These are phyloP conservation scores for Enteromius trimaculatus DNA, from an alignment of 2,797 vertebrate genomes.

Conservation along the genomic window DNA sequence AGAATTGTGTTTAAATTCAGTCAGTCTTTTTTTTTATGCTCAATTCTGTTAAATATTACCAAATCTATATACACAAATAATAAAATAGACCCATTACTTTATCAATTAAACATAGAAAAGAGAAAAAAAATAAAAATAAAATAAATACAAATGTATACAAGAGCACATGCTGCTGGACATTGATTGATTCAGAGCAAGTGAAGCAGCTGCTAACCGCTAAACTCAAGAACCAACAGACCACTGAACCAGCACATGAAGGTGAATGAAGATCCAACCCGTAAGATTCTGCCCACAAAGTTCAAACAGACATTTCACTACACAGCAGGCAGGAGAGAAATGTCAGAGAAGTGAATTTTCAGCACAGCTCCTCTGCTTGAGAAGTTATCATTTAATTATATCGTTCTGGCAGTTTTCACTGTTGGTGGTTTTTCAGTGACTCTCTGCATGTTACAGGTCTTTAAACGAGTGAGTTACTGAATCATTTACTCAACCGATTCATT, in stretches of 20 bases:
- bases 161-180: background rate
- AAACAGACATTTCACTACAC: conserved; percentile 11
- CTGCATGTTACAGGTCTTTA: background rate
- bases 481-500: background rate
- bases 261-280: conserved; percentile 15
- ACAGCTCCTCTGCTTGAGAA: background rate
- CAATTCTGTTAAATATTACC: background rate
- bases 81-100: background rate
- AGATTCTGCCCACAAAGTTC: conserved; percentile 15
- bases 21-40: background rate
- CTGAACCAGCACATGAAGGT: conserved; percentile 24
- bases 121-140: background rate
- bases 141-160: background rate
- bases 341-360: background rate
- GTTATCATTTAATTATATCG: background rate
- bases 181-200: conserved; percentile 14
- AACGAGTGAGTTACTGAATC: background rate
- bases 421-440: background rate
- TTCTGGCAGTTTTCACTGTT: background rate
- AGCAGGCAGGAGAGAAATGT: background rate
- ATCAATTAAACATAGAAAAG: background rate
- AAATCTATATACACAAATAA: background rate
- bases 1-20: no score
- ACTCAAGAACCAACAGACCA: conserved; percentile 4
- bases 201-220: conserved; percentile 23